A percentile compares a stretch with the other conserved stretches of the same genome.
Conservation (phyloP, 2,888 invertebrate species). For the Chorisops tibialis region DNA sequence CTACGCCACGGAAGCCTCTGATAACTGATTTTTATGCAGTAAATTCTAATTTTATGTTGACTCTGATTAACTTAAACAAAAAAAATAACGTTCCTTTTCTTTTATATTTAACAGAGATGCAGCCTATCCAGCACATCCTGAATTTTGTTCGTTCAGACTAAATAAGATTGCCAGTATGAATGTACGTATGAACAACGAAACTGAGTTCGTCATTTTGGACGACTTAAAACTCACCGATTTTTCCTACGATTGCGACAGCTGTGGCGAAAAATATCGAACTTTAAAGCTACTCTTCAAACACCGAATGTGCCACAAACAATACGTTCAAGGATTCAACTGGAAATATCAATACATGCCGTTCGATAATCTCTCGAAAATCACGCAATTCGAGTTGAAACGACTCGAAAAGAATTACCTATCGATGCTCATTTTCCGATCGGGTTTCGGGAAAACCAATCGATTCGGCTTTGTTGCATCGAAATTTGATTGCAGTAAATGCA, state of each 20-base stretch:
- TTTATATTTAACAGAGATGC: too few species aligned
- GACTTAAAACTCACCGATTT: not conserved
- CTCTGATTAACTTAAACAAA: too few species aligned
- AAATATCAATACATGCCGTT: not conserved
- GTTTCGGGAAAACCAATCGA: too few species aligned
- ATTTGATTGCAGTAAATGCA: not conserved
- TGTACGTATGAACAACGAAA: not conserved
- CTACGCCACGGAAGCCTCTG: too few species aligned
- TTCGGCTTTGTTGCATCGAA: too few species aligned
- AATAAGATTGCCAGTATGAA: too few species aligned
- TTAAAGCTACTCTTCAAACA: conserved; percentile 10
- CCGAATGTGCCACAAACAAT: conserved; percentile 8
- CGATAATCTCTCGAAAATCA: not conserved
- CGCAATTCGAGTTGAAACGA: not conserved
- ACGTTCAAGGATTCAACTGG: not conserved
- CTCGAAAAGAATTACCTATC: not conserved
- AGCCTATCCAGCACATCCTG: too few species aligned
- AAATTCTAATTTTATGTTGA: too few species aligned
- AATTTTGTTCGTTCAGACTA: too few species aligned
- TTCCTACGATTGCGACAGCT: conserved; percentile 19
- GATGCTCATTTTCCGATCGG: not conserved
- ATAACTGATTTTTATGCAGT: too few species aligned
- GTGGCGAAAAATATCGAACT: conserved; percentile 4
- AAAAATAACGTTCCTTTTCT: too few species aligned
- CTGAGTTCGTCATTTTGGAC: not conserved